Evolutionary conservation across 2,113 vertebrate species (phyloP).

Genomic region (Petroica traversi): DNA sequence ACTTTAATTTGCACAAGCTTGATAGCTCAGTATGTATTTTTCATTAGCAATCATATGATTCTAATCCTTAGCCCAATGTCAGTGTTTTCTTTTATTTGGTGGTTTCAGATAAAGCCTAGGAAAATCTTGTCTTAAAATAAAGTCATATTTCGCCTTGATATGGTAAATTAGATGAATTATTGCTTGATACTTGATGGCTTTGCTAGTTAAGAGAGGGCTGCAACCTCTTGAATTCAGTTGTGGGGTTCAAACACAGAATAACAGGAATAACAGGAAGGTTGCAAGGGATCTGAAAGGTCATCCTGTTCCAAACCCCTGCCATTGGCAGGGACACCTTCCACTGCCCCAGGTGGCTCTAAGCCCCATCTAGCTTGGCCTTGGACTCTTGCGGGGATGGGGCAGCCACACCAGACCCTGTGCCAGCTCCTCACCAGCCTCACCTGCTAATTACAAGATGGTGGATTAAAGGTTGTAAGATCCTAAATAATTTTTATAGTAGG

Average conservation of each 20-base stretch:
- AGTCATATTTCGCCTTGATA: background rate
- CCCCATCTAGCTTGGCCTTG: rapidly evolving
- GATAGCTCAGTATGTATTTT: slow-evolving; percentile 57
- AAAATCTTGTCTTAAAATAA: slow-evolving; percentile 27
- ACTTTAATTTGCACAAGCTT: slow-evolving; percentile 45
- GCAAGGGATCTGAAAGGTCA: background rate
- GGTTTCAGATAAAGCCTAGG: background rate
- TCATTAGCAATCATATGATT: slow-evolving; percentile 43
- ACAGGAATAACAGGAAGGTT: background rate
- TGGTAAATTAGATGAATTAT: background rate
- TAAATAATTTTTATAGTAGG: background rate
- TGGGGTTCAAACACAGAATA: background rate
- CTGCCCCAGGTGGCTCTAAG: background rate
- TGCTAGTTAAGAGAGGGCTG: background rate
- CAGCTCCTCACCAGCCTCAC: background rate
- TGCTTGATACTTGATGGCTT: background rate
- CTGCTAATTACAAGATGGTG: rapidly evolving
- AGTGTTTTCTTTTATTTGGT: slow-evolving; percentile 27
- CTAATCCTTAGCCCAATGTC: slow-evolving; percentile 39
- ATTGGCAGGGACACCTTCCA: background rate
- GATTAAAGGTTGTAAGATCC: background rate
- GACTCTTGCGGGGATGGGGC: background rate
- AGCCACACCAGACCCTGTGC: background rate
- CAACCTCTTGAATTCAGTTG: rapidly evolving
- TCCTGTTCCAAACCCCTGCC: background rate